A percentile compares a stretch with the other conserved stretches of the same genome.
Conservation (phyloP, 2,888 invertebrate genomes). For the Ophioninae sp. region DNA sequence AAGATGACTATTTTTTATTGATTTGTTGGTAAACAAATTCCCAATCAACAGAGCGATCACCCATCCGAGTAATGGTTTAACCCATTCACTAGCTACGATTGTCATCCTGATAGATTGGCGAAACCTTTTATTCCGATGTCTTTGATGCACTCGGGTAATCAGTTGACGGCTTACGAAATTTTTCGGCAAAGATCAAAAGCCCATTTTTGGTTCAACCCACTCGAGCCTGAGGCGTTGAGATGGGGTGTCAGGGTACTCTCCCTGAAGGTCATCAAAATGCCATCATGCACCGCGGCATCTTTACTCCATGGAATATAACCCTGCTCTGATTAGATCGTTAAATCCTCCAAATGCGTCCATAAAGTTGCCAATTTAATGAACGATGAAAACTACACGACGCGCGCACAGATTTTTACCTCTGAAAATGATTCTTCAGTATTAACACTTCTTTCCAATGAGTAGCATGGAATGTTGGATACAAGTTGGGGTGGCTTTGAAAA, state of each 20-base stretch:
- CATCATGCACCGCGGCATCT: conserved; percentile 30
- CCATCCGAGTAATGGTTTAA: neutral
- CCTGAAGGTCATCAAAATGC: conserved; percentile 25
- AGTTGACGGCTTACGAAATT: conserved; percentile 36
- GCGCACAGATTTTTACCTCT: neutral
- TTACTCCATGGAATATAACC: conserved; percentile 54
- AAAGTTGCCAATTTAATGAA: conserved; percentile 74
- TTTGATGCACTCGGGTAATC: neutral
- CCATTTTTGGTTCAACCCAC: conserved; percentile 62
- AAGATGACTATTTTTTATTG: no score
- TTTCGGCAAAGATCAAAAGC: conserved; percentile 71
- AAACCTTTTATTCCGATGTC: neutral
- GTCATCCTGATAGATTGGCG: neutral
- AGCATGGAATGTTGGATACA: neutral
- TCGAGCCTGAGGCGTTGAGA: conserved; percentile 71
- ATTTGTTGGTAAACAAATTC: no score
- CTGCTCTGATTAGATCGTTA: conserved; percentile 79
- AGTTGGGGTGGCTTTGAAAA: neutral
- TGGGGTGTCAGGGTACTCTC: conserved; percentile 57
- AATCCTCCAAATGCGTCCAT: conserved; percentile 71
- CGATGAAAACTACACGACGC: conserved; percentile 57
- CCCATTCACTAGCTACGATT: neutral
- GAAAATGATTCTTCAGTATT: conserved; percentile 12
- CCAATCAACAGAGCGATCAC: no score
- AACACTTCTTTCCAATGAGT: conserved; percentile 42